Conservation (phyloP, 1,140 invertebrate species). For the Teleogryllus occipitalis region DNA sequence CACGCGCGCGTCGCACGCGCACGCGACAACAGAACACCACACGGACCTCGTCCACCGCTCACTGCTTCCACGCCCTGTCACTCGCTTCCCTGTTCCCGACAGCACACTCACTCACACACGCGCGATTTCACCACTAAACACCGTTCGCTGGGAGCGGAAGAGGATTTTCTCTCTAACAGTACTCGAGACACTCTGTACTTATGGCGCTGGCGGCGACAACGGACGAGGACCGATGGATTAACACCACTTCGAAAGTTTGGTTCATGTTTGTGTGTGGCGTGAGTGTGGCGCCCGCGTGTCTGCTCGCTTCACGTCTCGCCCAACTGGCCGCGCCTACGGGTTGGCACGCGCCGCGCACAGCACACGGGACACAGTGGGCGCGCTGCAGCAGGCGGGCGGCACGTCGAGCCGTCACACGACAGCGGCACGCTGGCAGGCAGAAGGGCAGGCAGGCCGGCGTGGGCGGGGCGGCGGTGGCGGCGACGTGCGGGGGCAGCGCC, state of each 20-base stretch:
- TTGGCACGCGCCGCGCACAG: too few species aligned
- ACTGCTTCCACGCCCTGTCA: neutral
- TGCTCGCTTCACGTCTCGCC: too few species aligned
- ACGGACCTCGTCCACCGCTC: neutral
- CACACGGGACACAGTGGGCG: neutral
- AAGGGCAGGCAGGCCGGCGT: neutral
- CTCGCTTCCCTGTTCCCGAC: too few species aligned
- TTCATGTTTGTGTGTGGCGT: neutral
- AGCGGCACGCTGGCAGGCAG: neutral
- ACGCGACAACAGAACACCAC: neutral
- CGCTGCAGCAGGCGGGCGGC: too few species aligned
- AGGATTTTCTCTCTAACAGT: neutral
- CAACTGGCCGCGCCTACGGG: too few species aligned
- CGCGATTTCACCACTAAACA: too few species aligned
- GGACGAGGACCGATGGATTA: neutral
- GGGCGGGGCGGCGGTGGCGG: too few species aligned
- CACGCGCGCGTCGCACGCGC: neutral
- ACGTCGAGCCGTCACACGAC: neutral
- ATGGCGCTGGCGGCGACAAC: neutral
- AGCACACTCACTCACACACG: too few species aligned
- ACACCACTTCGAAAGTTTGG: neutral
- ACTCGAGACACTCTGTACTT: neutral
- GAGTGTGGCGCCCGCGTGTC: neutral
- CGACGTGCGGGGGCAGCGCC: too few species aligned
- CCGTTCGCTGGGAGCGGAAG: too few species aligned